Conservation (phyloP, 2,797 vertebrate genomes). For the Danio tinwini region DNA sequence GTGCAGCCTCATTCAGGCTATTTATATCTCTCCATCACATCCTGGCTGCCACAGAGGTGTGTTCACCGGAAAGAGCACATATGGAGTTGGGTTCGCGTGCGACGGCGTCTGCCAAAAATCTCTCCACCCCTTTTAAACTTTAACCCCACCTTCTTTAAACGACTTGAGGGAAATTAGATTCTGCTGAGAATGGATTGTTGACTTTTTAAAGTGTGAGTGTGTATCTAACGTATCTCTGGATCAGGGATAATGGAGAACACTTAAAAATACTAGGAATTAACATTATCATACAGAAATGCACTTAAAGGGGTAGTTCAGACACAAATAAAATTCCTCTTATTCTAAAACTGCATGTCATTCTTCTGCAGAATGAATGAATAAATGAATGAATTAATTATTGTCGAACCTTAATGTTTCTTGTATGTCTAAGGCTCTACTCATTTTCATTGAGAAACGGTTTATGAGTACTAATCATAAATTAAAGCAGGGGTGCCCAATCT, state of each 20-base stretch:
- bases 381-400: too few relatives aligned
- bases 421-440: too few relatives aligned
- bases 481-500: too few relatives aligned
- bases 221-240: not conserved
- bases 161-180: slow-evolving; percentile 1
- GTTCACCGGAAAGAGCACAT: slow-evolving; percentile 57
- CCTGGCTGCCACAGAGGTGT: slow-evolving; percentile 70
- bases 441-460: too few relatives aligned
- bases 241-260: slow-evolving; percentile 12
- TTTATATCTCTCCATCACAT: slow-evolving; percentile 77
- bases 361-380: not conserved
- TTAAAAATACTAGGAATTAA: slow-evolving; percentile 7
- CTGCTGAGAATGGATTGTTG: not conserved
- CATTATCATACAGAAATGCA: not conserved
- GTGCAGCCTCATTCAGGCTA: slow-evolving; percentile 65
- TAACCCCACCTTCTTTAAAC: not conserved
- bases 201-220: slow-evolving; percentile 12
- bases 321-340: too few relatives aligned
- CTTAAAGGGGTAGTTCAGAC: not conserved
- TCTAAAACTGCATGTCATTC: not conserved
- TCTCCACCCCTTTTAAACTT: slow-evolving; percentile 1
- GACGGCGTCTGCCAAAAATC: slow-evolving; percentile 37
- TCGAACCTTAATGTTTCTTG: too few relatives aligned
- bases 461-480: too few relatives aligned
- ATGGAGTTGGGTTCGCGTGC: slow-evolving; percentile 47